Base-by-base conservation (phyloP, 1,140 invertebrate genomes). In the Aricia agestis region DNA sequence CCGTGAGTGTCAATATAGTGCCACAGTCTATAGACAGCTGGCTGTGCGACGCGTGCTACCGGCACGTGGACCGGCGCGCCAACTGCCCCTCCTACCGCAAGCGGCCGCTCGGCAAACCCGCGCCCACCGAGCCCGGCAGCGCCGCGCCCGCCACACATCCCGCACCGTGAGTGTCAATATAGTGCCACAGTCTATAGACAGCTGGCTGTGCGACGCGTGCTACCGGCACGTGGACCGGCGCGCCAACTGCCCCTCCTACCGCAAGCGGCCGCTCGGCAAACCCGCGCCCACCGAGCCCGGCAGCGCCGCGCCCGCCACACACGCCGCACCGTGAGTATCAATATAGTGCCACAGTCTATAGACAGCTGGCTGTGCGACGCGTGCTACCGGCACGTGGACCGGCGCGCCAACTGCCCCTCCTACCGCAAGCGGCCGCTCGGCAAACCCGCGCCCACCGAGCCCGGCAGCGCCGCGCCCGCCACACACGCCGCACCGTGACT, bases 291-390 rank as follows among this genome's bases (percentile, higher is more conserved):
- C 72, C 75, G 0, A 73, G n/a, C n/a, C n/a, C n/a, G n/a, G n/a
- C 78, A 45, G 59, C 66, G 31, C 78, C 76, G 6, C 72, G 67
- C 17, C 70, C 71, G 6, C n/a, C 70, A 52, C 73, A 5, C 73
- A 74, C 1, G 66, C 72, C 42, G 36, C 70, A 36, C 42, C 73
- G 80, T 81, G 52, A 79, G 79, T 74, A 7, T 45, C 42, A 32
- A 32, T 3, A 3, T 6, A 32, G 32, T 32, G 32, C 32, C 32
- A 32, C 32, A 3, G 32, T 3, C 32, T 32, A 32, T 32, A 32
- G n/a, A 97, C 84, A 97, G 95, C 57, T 97, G 96, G 78, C 92
- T 97, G 19, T 97, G 96, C 84, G 96, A 97, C 84, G 96, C 96
- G 32, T 97, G 96, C 82, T 97, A 96, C 83, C 93, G 96, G 0